Percentiles rank a stretch among this genome's conserved stretches.
These are phyloP conservation scores for Chlamydotis undulata DNA, from an alignment of 2,113 vertebrate species.

Conservation along the genomic window DNA sequence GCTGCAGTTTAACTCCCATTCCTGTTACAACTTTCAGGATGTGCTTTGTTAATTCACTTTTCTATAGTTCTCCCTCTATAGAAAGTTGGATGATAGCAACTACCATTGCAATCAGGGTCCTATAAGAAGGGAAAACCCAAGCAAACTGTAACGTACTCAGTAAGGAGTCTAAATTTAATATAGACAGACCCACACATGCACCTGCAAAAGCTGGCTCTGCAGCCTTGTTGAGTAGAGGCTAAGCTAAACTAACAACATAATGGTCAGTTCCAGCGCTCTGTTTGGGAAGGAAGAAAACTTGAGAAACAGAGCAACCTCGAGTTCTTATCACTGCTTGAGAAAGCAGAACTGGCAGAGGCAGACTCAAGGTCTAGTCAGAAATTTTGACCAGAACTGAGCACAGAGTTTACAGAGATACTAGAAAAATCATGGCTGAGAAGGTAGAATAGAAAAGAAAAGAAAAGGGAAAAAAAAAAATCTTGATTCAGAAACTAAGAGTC, in stretches of 20 bases:
- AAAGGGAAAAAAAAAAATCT: neutral
- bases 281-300: neutral
- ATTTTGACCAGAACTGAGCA: neutral
- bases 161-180: neutral
- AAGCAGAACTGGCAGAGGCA: neutral
- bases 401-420: neutral
- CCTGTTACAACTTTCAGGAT: neutral
- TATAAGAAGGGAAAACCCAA: neutral
- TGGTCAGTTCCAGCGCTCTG: neutral
- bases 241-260: neutral
- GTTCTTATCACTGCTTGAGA: neutral
- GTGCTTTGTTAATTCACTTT: neutral
- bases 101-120: rapidly evolving
- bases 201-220: neutral
- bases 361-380: neutral
- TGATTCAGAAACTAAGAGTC: neutral
- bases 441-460: neutral
- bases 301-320: neutral
- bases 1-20: neutral
- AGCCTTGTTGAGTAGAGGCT: too few species aligned
- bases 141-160: neutral
- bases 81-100: neutral
- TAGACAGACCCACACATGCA: neutral
- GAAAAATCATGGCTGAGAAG: neutral
- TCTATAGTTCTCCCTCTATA: neutral